Percentiles rank a stretch among this genome's conserved stretches.
Evolutionary conservation across 2,113 vertebrate genomes (phyloP).

Genomic region (Astatotilapia flaviijosephi): DNA sequence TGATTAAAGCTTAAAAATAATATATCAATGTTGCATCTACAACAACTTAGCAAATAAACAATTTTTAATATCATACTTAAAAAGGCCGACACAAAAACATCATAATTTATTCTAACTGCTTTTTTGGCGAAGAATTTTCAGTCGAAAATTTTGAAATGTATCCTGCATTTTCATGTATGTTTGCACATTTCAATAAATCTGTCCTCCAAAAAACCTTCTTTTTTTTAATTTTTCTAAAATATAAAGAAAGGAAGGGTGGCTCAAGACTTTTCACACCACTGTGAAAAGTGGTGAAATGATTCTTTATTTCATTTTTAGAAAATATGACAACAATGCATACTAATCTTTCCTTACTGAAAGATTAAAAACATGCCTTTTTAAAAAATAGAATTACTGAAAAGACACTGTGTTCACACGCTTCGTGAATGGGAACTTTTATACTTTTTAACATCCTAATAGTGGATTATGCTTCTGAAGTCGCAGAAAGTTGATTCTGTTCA

Average conservation of each 20-base stretch:
- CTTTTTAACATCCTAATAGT: neutral
- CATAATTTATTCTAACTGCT: neutral
- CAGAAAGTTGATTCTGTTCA: neutral
- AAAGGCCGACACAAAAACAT: neutral
- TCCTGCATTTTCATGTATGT: neutral
- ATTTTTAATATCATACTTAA: neutral
- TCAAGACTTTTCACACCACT: neutral
- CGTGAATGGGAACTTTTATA: neutral
- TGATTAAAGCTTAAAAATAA: neutral
- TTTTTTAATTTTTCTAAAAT: neutral
- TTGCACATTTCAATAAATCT: neutral
- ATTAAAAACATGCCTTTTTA: neutral
- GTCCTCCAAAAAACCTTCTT: neutral
- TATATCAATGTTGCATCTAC: neutral
- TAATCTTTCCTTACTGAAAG: neutral
- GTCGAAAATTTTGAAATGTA: neutral
- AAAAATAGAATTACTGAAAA: neutral
- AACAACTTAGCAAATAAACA: neutral
- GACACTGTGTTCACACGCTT: neutral
- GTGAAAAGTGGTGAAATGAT: no score
- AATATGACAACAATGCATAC: neutral
- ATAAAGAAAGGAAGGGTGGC: neutral
- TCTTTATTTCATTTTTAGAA: neutral
- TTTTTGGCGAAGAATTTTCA: neutral
- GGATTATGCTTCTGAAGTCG: neutral